Percentiles rank a stretch among this genome's conserved stretches.
phyloP scores from a whole-genome alignment of 1,140 invertebrate species.

The Drosophila parabipectinata region DNA sequence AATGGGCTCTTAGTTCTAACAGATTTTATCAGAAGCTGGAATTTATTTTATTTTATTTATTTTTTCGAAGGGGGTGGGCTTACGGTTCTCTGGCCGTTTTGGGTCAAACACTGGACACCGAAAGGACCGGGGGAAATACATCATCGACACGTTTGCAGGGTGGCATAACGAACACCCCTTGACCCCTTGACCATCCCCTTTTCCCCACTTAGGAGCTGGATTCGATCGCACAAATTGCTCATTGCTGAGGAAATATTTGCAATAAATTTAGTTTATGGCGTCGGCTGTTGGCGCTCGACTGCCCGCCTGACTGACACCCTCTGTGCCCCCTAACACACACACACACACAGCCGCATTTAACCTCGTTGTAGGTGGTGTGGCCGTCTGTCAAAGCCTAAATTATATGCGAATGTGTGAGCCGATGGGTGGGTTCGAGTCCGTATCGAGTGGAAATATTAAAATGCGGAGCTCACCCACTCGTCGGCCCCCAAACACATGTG shows the following conservation, averaged over 20 bases:
- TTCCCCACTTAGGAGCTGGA: constrained; percentile 39
- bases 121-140: constrained; percentile 55
- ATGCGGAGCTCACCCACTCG: constrained; percentile 54
- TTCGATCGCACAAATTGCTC: constrained; percentile 83
- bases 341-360: background rate
- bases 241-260: constrained; percentile 84
- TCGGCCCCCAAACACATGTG: background rate
- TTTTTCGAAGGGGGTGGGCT: background rate
- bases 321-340: background rate
- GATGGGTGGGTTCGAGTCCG: background rate
- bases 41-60: constrained; percentile 5
- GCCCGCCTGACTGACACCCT: constrained; percentile 67
- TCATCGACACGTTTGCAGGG: constrained; percentile 73
- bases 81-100: constrained; percentile 1
- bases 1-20: constrained; percentile 1
- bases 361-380: constrained; percentile 39
- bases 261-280: constrained; percentile 83
- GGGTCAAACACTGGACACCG: constrained; percentile 52
- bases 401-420: constrained; percentile 66
- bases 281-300: constrained; percentile 65
- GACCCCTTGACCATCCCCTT: constrained; percentile 2
- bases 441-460: constrained; percentile 73
- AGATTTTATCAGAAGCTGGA: background rate
- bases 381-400: constrained; percentile 80
- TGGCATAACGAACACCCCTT: constrained; percentile 52